These are phyloP conservation scores for Fundulus diaphanus DNA, from an alignment of 2,797 vertebrate species.

Conservation along the genomic window DNA sequence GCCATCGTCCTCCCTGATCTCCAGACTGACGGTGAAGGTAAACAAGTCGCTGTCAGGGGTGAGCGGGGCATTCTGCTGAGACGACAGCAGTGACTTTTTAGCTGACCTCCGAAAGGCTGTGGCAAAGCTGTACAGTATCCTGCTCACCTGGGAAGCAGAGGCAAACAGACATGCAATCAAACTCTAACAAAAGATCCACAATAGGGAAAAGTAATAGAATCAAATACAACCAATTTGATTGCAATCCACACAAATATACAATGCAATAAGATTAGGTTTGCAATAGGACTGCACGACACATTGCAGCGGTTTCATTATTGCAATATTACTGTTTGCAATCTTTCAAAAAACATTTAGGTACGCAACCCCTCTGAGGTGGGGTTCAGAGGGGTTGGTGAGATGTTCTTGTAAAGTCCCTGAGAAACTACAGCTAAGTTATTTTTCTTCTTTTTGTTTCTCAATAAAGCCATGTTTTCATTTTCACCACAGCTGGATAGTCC, in stretches of 20 bases:
- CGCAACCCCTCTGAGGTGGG: too few relatives aligned
- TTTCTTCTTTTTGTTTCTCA: not conserved
- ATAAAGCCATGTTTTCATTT: not conserved
- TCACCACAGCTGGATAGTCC: not conserved
- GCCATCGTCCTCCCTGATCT: conserved; percentile 98
- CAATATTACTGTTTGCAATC: too few relatives aligned
- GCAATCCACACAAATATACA: not conserved
- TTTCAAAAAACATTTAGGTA: too few relatives aligned
- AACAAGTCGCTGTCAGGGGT: conserved; percentile 98
- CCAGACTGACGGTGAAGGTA: conserved; percentile 95
- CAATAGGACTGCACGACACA: not conserved
- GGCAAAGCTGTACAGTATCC: conserved; percentile 98
- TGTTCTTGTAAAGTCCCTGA: not conserved
- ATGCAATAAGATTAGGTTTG: not conserved
- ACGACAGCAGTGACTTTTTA: conserved; percentile 87
- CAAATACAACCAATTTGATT: not conserved
- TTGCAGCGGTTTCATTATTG: too few relatives aligned
- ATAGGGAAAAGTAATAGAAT: not conserved
- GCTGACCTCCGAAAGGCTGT: conserved; percentile 96
- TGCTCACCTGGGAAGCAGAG: conserved; percentile 87
- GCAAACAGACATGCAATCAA: conserved; percentile 3
- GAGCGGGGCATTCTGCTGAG: conserved; percentile 85
- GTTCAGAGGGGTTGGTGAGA: too few relatives aligned
- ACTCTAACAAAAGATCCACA: not conserved
- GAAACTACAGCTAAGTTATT: not conserved